phyloP scores from a whole-genome alignment of 1,140 invertebrate species.

The Wasmannia auropunctata region DNA sequence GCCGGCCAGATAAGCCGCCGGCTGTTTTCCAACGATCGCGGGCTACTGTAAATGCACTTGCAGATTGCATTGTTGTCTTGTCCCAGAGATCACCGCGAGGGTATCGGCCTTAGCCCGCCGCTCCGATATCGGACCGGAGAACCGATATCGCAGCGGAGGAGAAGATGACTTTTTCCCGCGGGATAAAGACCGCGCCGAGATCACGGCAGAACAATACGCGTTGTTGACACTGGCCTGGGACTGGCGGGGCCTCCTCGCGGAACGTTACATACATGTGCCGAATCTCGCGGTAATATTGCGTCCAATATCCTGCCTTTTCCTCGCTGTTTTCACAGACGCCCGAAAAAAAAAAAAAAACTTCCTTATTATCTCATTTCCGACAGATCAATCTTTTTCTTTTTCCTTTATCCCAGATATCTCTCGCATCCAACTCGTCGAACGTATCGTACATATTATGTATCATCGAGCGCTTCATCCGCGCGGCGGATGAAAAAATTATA shows the following conservation, averaged over 20 bases:
- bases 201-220: slow-evolving; percentile 28
- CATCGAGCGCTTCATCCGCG: not conserved
- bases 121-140: slow-evolving; percentile 76
- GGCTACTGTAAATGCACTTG: slow-evolving; percentile 23
- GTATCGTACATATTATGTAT: not conserved
- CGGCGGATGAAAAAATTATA: too few relatives aligned
- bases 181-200: slow-evolving; percentile 38
- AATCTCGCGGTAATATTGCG: not conserved
- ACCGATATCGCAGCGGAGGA: slow-evolving; percentile 44
- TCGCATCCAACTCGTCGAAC: not conserved
- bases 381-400: not conserved
- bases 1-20: slow-evolving; percentile 45
- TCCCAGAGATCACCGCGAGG: slow-evolving; percentile 84
- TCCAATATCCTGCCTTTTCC: too few relatives aligned
- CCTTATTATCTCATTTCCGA: not conserved
- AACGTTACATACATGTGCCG: too few relatives aligned
- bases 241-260: too few relatives aligned
- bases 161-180: slow-evolving; percentile 44
- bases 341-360: too few relatives aligned
- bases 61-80: slow-evolving; percentile 85
- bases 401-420: not conserved
- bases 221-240: not conserved
- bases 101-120: slow-evolving; percentile 80
- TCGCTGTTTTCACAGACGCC: too few relatives aligned
- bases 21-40: slow-evolving; percentile 77